Evolutionary conservation across 1,140 invertebrate species (phyloP), one percentile per base, ranked within the genome.

Genomic region (Panulirus ornatus): DNA sequence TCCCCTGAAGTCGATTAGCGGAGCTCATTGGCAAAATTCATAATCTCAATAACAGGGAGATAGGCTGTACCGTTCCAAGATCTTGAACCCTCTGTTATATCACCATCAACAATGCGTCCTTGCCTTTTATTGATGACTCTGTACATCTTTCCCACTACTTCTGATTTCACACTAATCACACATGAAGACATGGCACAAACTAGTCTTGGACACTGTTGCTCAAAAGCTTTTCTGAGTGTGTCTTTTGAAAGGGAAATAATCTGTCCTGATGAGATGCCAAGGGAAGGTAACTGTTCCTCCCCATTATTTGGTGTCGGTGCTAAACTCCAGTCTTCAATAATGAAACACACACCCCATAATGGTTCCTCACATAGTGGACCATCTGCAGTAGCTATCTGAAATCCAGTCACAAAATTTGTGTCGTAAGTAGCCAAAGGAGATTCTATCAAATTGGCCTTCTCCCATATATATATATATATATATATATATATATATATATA

Each of bases 171-270:
- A 93, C 97, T 96, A 90, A 99, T 98, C 92, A 96, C 97, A 94
- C 98, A 99, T 51, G 96, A 97, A 93, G 99, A 99, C 98, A 99
- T 99, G 0, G 99, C 98, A 16, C 97, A 97, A 94, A 99, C 97
- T 3, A 99, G 93, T 87, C 99, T 95, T 93, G 98, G 98, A 6
- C 97, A 96, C 93, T 98, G 97, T 47, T 96, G 96, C 93, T 98
- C 97, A 93, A 99, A 98, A 0, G 97, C 96, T 93, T 96, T 96
- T 70, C 97, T 95, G 93, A 98, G 99, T 2, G 96, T 97, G 92
- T 99, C 98, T 94, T 98, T 98, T 34, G 97, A 96, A 27, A 96
- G 95, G 30, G 98, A 98, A 95, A 99, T 97, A 70, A 99, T 96
- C 95, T 99, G 98, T 85, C 98, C 98, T 71, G 95, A 96, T 63